Base-by-base conservation (phyloP, 2,888 invertebrate genomes). In the Apamea epomidion region DNA sequence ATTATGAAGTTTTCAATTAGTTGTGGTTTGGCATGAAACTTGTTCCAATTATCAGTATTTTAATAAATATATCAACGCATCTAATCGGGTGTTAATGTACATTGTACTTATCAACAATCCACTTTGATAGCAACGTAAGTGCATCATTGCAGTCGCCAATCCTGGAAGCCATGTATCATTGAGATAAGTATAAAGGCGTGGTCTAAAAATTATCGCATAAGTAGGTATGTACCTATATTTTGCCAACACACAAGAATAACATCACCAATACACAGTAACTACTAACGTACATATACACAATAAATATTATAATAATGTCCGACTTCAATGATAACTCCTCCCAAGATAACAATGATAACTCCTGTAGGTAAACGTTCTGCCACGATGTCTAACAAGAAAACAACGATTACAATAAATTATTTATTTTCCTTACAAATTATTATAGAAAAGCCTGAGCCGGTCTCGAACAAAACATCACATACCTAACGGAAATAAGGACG, bases 381-480 rank as follows among this genome's bases (percentile, higher is more conserved):
- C 16, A 32, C 68, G 16, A 51, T 51, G 12, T 64, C 42, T 29
- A 48, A 48, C 71, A 62, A 62, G 7, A 54, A 75, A 72, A 83
- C 69, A 83, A 64, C 37, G 32, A 65, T 77, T 25, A 58, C 67
- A 84, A 73, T 77, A 69, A 86, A 86, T 86, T 60, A 76, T 86
- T 75, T 86, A 79, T 81, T 87, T 81, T 75, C 65, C 69, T 76
- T 80, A 76, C 42, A 54, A 72, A 60, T 64, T 69, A 29, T 32
- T 64, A 68, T 74, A 32, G 29, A 54, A 76, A 86, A 86, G 70
- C 74, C 2, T 29, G 65, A n/a, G n/a, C 4, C 51, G 37, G 54
- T 78, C 60, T 74, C 60, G 5, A 54, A 76, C 42, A 78, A 74
- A 85, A 58, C 1, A 74, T 51, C 12, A 68, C 21, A 32, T 45